Conservation (phyloP, 2,888 invertebrate species). For the Drosophila falleni region DNA sequence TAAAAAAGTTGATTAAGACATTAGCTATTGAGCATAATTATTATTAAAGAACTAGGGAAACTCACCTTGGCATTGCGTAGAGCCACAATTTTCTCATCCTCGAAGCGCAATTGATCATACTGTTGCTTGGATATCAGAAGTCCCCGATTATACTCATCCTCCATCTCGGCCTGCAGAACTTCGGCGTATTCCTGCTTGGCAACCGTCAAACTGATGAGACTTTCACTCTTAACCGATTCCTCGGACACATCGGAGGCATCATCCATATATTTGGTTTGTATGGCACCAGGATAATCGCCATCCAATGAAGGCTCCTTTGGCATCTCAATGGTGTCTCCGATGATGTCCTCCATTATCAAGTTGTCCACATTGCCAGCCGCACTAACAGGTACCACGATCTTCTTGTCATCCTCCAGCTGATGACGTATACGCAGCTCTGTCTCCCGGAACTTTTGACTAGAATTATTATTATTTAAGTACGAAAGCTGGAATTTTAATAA, state of each 20-base stretch:
- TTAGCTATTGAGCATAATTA: not conserved
- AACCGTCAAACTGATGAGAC: constrained; percentile 73
- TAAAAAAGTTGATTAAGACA: constrained; percentile 63
- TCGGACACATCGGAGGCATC: constrained; percentile 78
- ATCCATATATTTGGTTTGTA: constrained; percentile 65
- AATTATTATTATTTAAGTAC: not conserved
- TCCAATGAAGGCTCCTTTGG: constrained; percentile 44
- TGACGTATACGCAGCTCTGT: constrained; percentile 80
- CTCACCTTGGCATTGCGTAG: constrained; percentile 87
- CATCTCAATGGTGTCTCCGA: constrained; percentile 41
- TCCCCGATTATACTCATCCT: constrained; percentile 83
- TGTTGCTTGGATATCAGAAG: constrained; percentile 87
- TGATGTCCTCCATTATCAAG: constrained; percentile 49
- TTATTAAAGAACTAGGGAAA: not conserved
- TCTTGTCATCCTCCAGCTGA: constrained; percentile 72
- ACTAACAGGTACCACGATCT: constrained; percentile 33
- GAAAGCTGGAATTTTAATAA: not conserved
- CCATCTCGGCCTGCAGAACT: constrained; percentile 77
- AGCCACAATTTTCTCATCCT: constrained; percentile 86
- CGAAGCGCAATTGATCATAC: constrained; percentile 87
- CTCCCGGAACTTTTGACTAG: constrained; percentile 83
- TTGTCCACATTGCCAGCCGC: constrained; percentile 23
- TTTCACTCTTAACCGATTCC: constrained; percentile 63
- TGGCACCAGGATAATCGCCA: constrained; percentile 47
- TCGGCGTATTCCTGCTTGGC: constrained; percentile 76